phyloP scores from a whole-genome alignment of 2,888 invertebrate genomes.

The Drosophila greeni region DNA sequence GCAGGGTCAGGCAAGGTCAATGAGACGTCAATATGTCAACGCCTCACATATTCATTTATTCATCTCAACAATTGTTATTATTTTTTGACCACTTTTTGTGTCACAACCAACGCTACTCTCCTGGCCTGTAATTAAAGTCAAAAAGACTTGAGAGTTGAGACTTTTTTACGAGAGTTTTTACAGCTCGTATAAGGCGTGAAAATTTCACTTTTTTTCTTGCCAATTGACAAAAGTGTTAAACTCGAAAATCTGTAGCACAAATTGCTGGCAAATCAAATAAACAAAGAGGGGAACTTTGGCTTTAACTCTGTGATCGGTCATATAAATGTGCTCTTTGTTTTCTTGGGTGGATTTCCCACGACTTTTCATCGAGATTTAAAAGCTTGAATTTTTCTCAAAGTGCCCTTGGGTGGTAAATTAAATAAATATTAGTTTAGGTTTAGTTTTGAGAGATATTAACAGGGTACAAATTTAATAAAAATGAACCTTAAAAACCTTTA shows the following conservation, averaged over 20 bases:
- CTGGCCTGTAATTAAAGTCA: constrained; percentile 12
- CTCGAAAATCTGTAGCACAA: constrained; percentile 14
- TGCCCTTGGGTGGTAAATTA: constrained; percentile 13
- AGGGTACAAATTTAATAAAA: too few species aligned
- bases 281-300: constrained; percentile 10
- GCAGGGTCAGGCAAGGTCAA: constrained; percentile 39
- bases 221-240: constrained; percentile 16
- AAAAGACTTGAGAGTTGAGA: background rate
- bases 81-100: constrained; percentile 11
- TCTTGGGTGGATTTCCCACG: constrained; percentile 5
- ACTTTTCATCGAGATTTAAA: constrained; percentile 18
- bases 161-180: constrained; percentile 5
- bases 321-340: constrained; percentile 21
- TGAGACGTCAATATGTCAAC: constrained; percentile 25
- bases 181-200: constrained; percentile 18
- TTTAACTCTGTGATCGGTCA: constrained; percentile 2
- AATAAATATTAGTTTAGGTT: too few species aligned
- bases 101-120: constrained; percentile 8
- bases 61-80: constrained; percentile 10
- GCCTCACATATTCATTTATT: constrained; percentile 30
- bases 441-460: too few species aligned
- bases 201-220: constrained; percentile 28
- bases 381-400: constrained; percentile 13
- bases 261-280: constrained; percentile 3
- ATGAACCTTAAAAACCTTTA: background rate